Percentiles rank a stretch among this genome's conserved stretches.
phyloP scores from a whole-genome alignment of 2,888 invertebrate genomes.

The Hydriomena furcata region DNA sequence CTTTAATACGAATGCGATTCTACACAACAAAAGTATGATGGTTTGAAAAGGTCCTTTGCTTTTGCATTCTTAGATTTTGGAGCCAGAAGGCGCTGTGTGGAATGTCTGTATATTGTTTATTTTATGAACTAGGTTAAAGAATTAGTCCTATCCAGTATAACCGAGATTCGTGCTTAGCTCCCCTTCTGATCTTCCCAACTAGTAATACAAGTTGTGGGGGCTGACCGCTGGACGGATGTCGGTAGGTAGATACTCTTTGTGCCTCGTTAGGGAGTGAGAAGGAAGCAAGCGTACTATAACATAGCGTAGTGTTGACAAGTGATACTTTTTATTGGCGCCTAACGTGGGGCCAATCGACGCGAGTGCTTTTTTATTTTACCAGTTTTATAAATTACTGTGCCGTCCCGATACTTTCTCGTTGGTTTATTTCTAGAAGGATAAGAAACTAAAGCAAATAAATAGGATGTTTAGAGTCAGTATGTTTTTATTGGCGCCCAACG shows the following conservation, averaged over 20 bases:
- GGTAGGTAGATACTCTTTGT: slow-evolving; percentile 15
- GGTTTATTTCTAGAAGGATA: too few relatives aligned
- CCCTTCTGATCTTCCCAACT: slow-evolving; percentile 28
- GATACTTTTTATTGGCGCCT: slow-evolving; percentile 5
- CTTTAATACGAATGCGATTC: too few relatives aligned
- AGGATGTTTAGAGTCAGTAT: too few relatives aligned
- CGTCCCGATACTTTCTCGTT: not conserved
- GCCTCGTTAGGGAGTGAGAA: slow-evolving; percentile 14
- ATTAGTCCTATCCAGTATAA: slow-evolving; percentile 17
- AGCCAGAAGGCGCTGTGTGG: too few relatives aligned
- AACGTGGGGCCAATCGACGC: slow-evolving; percentile 9
- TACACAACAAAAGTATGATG: too few relatives aligned
- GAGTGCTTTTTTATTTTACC: not conserved
- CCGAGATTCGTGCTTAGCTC: slow-evolving; percentile 3
- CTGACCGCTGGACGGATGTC: slow-evolving; percentile 30
- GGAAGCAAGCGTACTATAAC: slow-evolving; percentile 5
- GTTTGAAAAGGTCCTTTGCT: too few relatives aligned
- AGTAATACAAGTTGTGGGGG: slow-evolving; percentile 30
- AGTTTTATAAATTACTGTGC: not conserved
- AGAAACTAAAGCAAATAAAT: too few relatives aligned
- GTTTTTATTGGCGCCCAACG: too few relatives aligned
- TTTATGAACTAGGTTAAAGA: too few relatives aligned
- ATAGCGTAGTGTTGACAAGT: slow-evolving; percentile 17
- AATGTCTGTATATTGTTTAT: too few relatives aligned
- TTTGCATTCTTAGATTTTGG: too few relatives aligned